These are phyloP conservation scores for Mythimna ferrago DNA, from an alignment of 2,888 invertebrate genomes.

Conservation along the genomic window DNA sequence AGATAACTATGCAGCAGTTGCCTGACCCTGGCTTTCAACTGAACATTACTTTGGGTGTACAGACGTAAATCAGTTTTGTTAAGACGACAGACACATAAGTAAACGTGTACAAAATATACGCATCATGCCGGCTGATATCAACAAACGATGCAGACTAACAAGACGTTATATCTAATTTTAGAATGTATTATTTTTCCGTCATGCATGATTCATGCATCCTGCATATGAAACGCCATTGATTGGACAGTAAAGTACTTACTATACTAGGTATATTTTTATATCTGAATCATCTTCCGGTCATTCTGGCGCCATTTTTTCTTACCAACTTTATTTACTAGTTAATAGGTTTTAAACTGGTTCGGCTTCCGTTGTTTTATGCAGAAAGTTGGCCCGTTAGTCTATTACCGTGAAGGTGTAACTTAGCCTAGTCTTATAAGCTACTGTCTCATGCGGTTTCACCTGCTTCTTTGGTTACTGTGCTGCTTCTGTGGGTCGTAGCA, in stretches of 20 bases:
- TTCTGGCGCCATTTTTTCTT: constrained; percentile 51
- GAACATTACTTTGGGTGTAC: too few species aligned
- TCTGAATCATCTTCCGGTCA: constrained; percentile 78
- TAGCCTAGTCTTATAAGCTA: neutral
- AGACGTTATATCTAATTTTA: constrained; percentile 44
- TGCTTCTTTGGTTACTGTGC: too few species aligned
- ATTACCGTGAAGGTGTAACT: constrained; percentile 44
- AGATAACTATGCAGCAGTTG: too few species aligned
- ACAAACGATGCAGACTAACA: constrained; percentile 18
- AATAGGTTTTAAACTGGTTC: constrained; percentile 56
- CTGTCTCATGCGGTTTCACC: neutral
- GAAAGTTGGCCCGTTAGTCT: constrained; percentile 40
- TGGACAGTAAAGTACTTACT: constrained; percentile 67
- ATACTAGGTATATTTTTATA: constrained; percentile 60
- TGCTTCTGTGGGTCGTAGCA: neutral
- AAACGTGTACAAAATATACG: neutral
- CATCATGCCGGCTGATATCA: constrained; percentile 15
- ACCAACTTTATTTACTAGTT: constrained; percentile 45
- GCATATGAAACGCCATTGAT: constrained; percentile 77
- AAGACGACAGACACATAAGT: neutral
- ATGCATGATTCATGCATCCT: constrained; percentile 79
- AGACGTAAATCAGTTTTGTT: too few species aligned
- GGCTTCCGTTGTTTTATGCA: constrained; percentile 46
- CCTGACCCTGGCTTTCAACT: too few species aligned
- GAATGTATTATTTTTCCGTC: constrained; percentile 56